phyloP scores from a whole-genome alignment of 2,797 vertebrate genomes.

The Okamejei kenojei region DNA sequence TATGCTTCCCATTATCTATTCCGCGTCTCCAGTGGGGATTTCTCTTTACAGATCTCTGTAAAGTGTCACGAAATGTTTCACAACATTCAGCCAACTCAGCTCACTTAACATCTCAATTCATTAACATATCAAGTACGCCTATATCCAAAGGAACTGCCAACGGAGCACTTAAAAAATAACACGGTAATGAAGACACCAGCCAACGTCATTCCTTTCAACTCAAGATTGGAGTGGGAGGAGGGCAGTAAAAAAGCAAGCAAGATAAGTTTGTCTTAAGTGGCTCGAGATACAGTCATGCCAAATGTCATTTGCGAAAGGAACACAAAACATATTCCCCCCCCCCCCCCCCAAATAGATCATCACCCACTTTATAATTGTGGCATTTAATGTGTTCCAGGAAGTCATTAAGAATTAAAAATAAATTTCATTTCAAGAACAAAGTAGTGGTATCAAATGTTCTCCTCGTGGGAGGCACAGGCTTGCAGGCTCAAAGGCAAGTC shows the following conservation, averaged over 20 bases:
- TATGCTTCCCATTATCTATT: background rate
- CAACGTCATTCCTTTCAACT: background rate
- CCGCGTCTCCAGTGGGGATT: background rate
- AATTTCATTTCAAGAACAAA: background rate
- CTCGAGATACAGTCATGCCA: background rate
- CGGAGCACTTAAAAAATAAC: background rate
- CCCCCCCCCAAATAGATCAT: no score
- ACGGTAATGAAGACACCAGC: background rate
- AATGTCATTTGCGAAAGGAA: background rate
- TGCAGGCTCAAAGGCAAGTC: background rate
- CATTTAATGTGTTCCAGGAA: background rate
- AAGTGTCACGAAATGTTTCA: background rate
- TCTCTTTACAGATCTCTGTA: background rate
- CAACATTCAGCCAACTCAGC: background rate
- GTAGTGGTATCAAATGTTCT: no score
- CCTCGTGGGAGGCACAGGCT: background rate
- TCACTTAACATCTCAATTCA: background rate
- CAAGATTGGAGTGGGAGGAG: background rate
- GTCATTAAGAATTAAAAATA: background rate
- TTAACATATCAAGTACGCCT: background rate
- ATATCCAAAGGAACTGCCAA: background rate
- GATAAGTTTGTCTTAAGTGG: background rate
- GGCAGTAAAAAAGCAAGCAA: background rate
- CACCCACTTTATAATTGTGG: background rate
- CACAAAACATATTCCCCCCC: background rate